Evolutionary conservation across 2,113 vertebrate species (phyloP), one percentile per base, ranked within the genome.

Genomic region (Megaceryle maxima): DNA sequence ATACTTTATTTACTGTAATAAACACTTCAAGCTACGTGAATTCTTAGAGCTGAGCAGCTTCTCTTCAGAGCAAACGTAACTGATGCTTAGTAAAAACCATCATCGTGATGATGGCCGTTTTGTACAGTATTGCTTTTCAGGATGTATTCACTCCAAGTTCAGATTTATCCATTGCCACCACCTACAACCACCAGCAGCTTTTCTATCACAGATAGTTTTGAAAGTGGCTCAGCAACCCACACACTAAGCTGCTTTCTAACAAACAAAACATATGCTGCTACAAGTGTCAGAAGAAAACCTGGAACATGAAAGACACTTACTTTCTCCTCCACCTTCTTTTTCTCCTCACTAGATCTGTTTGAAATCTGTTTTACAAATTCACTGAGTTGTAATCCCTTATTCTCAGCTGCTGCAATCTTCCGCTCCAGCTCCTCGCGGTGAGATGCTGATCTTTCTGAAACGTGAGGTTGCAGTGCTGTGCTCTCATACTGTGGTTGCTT

Each of bases 241-340:
- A 60, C 3, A 70, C 4, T 1, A 11, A 66, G 33, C 14, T 80
- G 14, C 18, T 70, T 80, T 57, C 67, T 67, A 46, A 29, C 28
- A 72, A 96, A 83, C 5, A 83, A 63, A 87, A 21, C 31, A 72
- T 19, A n/a, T 8, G 28, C 29, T 78, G 37, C 59, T 87, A 3
- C 11, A 86, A 72, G 46, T 18, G n/a, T 74, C 87, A 90, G 57
- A 90, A 94, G 18, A 22, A 84, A 85, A 81, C 33, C 2, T 60
- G 41, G 59, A 89, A 83, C 21, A 66, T 3, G 9, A 85, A 75
- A 90, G 35, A 64, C 50, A 94, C 96, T 86, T 96, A 99, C 99
- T 98, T 99, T 99, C 87, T 99, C 99, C 80, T 99, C 99, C 97
- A 99, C 97, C 96, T 99, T 99, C 95, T 98, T 99, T 80, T 99